A percentile compares a stretch with the other conserved stretches of the same genome.
These are phyloP conservation scores for Leptodactylus fallax DNA, from an alignment of 2,797 vertebrate species.

Conservation along the genomic window DNA sequence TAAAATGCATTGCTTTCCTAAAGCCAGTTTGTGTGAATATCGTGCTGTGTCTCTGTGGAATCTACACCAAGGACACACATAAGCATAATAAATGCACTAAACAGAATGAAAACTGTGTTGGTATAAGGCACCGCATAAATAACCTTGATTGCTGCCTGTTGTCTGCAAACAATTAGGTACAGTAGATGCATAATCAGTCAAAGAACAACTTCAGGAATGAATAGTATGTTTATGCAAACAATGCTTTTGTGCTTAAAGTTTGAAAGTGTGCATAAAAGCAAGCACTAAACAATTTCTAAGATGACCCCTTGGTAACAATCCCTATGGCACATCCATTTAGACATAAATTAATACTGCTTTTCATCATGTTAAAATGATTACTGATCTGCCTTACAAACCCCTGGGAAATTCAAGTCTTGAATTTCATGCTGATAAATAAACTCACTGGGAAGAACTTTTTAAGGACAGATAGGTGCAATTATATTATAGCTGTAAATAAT, in stretches of 20 bases:
- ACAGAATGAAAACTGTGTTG: conserved; percentile 41
- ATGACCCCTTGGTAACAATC: conserved; percentile 55
- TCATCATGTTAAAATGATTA: conserved; percentile 59
- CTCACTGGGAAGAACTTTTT: conserved; percentile 23
- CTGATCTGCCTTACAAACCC: conserved; percentile 39
- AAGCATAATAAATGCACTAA: conserved; percentile 48
- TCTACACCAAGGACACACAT: conserved; percentile 47
- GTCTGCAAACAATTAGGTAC: conserved; percentile 48
- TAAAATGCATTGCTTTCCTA: conserved; percentile 49
- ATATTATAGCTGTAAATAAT: neutral
- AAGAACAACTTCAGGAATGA: conserved; percentile 54
- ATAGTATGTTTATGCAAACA: conserved; percentile 52
- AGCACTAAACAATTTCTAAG: conserved; percentile 37
- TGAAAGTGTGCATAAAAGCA: conserved; percentile 46
- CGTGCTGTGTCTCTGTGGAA: conserved; percentile 35
- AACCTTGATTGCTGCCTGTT: conserved; percentile 58
- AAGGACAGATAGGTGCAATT: neutral
- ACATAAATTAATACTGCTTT: conserved; percentile 58
- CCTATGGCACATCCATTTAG: conserved; percentile 55
- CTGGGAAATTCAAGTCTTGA: conserved; percentile 29
- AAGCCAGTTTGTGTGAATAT: conserved; percentile 40
- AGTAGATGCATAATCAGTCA: conserved; percentile 50
- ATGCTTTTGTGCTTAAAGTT: conserved; percentile 46
- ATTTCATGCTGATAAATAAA: conserved; percentile 34
- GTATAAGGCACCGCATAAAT: conserved; percentile 47